These are phyloP conservation scores for Seladonia tumulorum DNA, from an alignment of 2,888 invertebrate genomes.

Conservation along the genomic window DNA sequence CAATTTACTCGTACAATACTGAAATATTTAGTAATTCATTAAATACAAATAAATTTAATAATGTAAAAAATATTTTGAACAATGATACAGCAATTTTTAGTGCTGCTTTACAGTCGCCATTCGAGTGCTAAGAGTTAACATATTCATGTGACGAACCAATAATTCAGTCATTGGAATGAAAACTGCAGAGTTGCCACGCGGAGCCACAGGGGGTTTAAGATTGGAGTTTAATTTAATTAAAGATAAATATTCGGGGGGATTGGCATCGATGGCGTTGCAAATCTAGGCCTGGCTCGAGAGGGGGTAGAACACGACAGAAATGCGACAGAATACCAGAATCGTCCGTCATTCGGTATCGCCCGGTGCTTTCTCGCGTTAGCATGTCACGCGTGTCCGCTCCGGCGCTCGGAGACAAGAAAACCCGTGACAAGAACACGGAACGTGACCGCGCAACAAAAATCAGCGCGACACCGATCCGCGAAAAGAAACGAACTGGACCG, in stretches of 20 bases:
- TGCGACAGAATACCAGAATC: conserved; percentile 23
- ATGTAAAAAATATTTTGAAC: too few relatives aligned
- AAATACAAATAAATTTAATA: too few relatives aligned
- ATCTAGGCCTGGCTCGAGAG: not conserved
- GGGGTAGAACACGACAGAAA: not conserved
- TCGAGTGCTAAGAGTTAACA: too few relatives aligned
- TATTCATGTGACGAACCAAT: too few relatives aligned
- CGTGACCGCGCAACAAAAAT: conserved; percentile 56
- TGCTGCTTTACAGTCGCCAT: too few relatives aligned
- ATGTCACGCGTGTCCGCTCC: conserved; percentile 45
- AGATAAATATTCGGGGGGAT: not conserved
- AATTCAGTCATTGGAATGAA: too few relatives aligned
- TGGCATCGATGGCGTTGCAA: not conserved
- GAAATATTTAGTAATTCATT: too few relatives aligned
- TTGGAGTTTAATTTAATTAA: not conserved
- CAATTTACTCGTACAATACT: too few relatives aligned
- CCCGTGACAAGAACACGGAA: conserved; percentile 56
- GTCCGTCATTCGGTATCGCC: conserved; percentile 46
- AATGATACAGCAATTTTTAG: too few relatives aligned
- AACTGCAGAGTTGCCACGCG: too few relatives aligned
- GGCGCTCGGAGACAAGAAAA: conserved; percentile 49
- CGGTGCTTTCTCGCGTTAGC: conserved; percentile 46
- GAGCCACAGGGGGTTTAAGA: not conserved
- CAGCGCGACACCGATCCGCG: conserved; percentile 18
- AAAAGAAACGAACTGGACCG: conserved; percentile 46